Conservation (phyloP, 2,888 invertebrate genomes). For the Frankliniella intonsa region DNA sequence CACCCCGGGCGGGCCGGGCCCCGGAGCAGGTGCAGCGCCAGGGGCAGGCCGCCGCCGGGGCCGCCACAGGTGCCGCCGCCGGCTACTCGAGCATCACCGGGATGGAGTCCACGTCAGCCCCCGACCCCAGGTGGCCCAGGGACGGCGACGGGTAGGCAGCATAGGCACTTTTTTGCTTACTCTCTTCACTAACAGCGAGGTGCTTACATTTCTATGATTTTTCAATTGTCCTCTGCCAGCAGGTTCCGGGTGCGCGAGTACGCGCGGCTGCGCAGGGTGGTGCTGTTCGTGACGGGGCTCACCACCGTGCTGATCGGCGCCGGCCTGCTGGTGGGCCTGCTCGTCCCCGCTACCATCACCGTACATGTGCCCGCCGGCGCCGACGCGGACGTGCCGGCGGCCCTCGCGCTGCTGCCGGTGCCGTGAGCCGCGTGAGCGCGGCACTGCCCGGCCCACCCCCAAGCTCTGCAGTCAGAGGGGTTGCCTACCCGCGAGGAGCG, state of each 20-base stretch:
- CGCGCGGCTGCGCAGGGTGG: neutral
- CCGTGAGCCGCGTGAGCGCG: neutral
- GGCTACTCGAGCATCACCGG: neutral
- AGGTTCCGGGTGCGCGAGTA: constrained; percentile 3
- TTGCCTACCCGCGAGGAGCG: neutral
- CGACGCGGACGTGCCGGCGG: neutral
- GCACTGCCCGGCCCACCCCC: neutral
- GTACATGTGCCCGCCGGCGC: too few relatives aligned
- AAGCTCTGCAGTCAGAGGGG: neutral
- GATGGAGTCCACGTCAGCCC: neutral
- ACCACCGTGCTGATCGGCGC: neutral
- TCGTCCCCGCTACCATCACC: neutral
- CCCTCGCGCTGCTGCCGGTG: too few relatives aligned
- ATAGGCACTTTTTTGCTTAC: neutral
- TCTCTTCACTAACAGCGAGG: neutral
- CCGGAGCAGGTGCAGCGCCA: too few relatives aligned
- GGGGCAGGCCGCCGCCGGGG: too few relatives aligned
- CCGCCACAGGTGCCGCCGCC: neutral
- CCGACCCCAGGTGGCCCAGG: neutral
- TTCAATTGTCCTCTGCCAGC: neutral
- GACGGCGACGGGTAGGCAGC: neutral
- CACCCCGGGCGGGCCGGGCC: neutral
- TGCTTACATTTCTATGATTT: neutral
- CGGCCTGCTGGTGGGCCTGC: neutral
- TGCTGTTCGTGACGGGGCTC: constrained; percentile 13